These are phyloP conservation scores for Oreotragus oreotragus DNA, from an alignment of 2,113 vertebrate genomes.

Conservation along the genomic window DNA sequence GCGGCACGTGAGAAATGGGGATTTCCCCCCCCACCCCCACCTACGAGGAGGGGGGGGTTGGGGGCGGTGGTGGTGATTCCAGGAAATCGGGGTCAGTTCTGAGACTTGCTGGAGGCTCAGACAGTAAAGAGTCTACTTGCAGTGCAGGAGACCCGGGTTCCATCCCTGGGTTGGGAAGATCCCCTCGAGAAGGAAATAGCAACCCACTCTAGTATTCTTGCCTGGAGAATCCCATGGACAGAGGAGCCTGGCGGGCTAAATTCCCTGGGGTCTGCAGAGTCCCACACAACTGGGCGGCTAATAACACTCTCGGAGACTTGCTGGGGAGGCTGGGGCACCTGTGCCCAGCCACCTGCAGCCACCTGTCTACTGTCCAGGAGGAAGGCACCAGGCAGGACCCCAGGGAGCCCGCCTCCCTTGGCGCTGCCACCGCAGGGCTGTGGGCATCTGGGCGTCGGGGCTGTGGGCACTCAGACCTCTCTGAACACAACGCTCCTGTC, in stretches of 20 bases:
- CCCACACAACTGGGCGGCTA: background rate
- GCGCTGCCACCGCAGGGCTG: background rate
- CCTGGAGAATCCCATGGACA: background rate
- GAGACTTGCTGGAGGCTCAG: background rate
- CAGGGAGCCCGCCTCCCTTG: background rate
- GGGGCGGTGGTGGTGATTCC: background rate
- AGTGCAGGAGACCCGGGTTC: background rate
- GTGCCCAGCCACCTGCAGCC: conserved; percentile 22
- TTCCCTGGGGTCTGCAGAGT: background rate
- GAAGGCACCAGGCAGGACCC: background rate
- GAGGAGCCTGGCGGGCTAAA: background rate
- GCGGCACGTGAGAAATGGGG: background rate
- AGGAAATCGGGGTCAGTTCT: background rate
- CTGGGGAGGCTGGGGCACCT: background rate
- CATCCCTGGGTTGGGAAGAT: background rate
- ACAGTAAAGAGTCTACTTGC: background rate
- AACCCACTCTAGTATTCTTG: background rate
- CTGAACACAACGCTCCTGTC: background rate
- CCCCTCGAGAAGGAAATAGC: background rate
- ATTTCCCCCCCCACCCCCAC: background rate
- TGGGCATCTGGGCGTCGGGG: background rate
- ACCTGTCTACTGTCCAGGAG: background rate
- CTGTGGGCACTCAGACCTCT: background rate
- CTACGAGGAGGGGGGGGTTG: fast-evolving
- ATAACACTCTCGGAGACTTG: background rate